Base-by-base conservation (phyloP, 2,888 invertebrate genomes). In the Tetheella fluctuosa region DNA sequence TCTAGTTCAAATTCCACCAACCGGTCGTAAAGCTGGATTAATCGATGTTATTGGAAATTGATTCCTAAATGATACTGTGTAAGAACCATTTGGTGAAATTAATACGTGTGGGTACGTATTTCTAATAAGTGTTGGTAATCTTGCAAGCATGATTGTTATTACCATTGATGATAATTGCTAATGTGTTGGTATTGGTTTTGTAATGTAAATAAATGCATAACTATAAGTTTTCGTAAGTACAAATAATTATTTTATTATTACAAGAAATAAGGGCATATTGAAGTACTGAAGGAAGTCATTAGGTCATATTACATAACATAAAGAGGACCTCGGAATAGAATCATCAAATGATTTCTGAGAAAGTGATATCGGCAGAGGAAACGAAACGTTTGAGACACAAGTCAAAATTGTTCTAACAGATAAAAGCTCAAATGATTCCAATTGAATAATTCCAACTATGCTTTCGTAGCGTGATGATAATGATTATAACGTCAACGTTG, bases 101-200 rank as follows among this genome's bases (percentile, higher is more conserved):
- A 2, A 25, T n/a, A 20, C 34, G 0, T n/a, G 17, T 48, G 20
- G 20, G 20, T 48, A 48, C 48, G 67, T 68, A 62, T 64, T 76
- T 69, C 69, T 61, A 76, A 79, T 79, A 79, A 76, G 75, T 76
- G 70, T 63, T 69, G 17, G 68, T 78, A 73, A 78, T 76, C 71
- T 70, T 66, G 64, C 62, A 54, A 65, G 64, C 61, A 75, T 71
- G 74, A 78, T 77, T 67, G 71, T 75, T 79, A 74, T 76, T 71
- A 64, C 67, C 65, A 59, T 64, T 65, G 70, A 72, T 70, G 73
- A 69, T 77, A 77, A 77, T 73, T 74, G 73, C 64, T 42, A 64
- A 69, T 63, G 64, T 65, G 67, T 74, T 69, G 63, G 62, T 25
- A 34, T 48, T 23, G 30, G 48, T 52, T 42, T 23, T n/a, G 8